A percentile compares a stretch with the other conserved stretches of the same genome.
phyloP scores from a whole-genome alignment of 2,888 invertebrate genomes.

The Perizoma flavofasciatum region DNA sequence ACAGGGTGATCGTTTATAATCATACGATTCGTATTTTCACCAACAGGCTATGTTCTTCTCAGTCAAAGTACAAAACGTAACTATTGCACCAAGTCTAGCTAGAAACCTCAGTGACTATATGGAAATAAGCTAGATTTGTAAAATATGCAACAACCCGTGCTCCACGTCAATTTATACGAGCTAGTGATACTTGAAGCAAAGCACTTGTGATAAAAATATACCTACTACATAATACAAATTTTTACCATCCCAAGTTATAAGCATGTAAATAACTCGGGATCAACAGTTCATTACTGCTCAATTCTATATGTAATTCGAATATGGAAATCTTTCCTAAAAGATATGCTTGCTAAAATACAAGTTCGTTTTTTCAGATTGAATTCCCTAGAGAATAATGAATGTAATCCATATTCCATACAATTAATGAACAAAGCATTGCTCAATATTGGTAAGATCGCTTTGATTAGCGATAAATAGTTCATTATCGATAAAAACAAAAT shows the following conservation, averaged over 20 bases:
- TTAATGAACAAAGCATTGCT: conserved; percentile 12
- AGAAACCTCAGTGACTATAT: too few species aligned
- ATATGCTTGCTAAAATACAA: conserved; percentile 9
- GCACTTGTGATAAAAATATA: conserved; percentile 26
- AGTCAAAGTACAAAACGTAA: too few species aligned
- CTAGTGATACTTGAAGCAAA: conserved; percentile 17
- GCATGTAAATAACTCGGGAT: conserved; percentile 9
- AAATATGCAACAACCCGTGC: conserved; percentile 6
- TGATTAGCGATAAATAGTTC: not conserved
- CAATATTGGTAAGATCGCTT: conserved; percentile 1
- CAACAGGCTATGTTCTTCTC: too few species aligned
- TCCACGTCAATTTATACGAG: conserved; percentile 21
- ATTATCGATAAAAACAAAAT: not conserved
- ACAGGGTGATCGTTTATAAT: conserved; percentile 13
- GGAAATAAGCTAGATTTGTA: too few species aligned
- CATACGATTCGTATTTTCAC: too few species aligned
- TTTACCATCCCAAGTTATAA: conserved; percentile 7
- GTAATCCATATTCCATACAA: not conserved
- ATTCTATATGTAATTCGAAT: too few species aligned
- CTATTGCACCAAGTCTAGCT: too few species aligned
- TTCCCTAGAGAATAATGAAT: not conserved
- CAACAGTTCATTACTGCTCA: not conserved
- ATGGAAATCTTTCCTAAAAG: too few species aligned
- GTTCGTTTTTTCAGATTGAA: not conserved
- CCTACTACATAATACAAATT: conserved; percentile 12